A percentile compares a stretch with the other conserved stretches of the same genome.
Evolutionary conservation across 2,888 invertebrate genomes (phyloP).

Genomic region (Epirrhoe tristata): DNA sequence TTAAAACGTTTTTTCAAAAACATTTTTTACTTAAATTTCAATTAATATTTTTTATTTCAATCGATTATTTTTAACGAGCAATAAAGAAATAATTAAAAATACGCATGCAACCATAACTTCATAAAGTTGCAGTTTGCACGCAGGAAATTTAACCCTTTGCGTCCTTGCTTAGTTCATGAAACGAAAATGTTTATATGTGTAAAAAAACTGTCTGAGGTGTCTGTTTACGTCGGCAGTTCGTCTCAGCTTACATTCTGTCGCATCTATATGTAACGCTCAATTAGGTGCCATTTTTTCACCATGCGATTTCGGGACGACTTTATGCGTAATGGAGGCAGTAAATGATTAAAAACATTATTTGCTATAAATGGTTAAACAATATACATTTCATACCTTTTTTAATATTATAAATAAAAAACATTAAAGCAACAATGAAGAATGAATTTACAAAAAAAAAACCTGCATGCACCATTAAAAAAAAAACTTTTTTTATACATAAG

Average conservation of each 20-base stretch:
- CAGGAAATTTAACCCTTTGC: constrained; percentile 66
- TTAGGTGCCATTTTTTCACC: constrained; percentile 68
- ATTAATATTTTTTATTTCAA: neutral
- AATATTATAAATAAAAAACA: too few relatives aligned
- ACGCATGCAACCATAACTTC: neutral
- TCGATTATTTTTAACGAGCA: neutral
- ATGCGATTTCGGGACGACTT: constrained; percentile 54
- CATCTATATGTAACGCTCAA: constrained; percentile 78
- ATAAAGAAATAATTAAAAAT: neutral
- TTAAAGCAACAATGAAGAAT: too few relatives aligned
- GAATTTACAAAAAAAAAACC: too few relatives aligned
- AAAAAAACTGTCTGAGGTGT: constrained; percentile 65
- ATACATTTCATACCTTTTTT: too few relatives aligned
- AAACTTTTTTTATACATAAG: too few relatives aligned
- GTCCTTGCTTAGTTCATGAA: constrained; percentile 60
- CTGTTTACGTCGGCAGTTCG: constrained; percentile 66
- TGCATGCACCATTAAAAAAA: too few relatives aligned
- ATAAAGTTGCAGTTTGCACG: constrained; percentile 51
- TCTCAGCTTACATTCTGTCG: constrained; percentile 68
- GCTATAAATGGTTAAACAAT: too few relatives aligned
- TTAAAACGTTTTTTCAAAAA: neutral
- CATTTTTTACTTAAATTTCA: neutral
- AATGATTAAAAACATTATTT: neutral
- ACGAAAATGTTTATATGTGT: constrained; percentile 71
- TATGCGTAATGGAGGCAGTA: constrained; percentile 45